Conservation (phyloP, 2,113 vertebrate species). For the Agapornis roseicollis region DNA sequence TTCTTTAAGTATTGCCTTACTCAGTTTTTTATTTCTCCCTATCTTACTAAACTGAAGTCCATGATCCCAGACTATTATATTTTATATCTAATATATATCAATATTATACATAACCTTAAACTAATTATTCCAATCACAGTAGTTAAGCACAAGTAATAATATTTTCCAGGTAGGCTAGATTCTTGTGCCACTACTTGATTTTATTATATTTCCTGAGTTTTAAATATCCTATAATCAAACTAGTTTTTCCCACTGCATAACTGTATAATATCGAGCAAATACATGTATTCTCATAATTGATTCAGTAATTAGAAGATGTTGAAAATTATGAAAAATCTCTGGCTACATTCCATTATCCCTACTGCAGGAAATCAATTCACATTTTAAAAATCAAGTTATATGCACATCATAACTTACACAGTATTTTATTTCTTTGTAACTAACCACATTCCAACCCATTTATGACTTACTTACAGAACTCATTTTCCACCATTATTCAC, state of each 20-base stretch:
- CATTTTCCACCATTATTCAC: neutral
- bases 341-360: neutral
- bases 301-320: neutral
- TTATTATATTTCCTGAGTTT: neutral
- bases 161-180: neutral
- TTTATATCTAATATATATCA: neutral
- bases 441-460: neutral
- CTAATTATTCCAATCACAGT: neutral
- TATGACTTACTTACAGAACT: neutral
- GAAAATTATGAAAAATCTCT: neutral
- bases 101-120: neutral
- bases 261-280: neutral
- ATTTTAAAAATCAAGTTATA: neutral
- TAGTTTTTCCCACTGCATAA: neutral
- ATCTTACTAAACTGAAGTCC: neutral
- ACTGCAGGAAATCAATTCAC: neutral
- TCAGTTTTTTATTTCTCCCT: neutral
- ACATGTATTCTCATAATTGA: neutral
- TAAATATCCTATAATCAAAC: neutral
- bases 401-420: neutral
- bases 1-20: neutral
- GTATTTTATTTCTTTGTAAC: neutral
- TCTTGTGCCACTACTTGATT: neutral
- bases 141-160: neutral
- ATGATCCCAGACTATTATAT: neutral